Evolutionary conservation across 2,888 invertebrate species (phyloP).

Genomic region (Euproctis similis): DNA sequence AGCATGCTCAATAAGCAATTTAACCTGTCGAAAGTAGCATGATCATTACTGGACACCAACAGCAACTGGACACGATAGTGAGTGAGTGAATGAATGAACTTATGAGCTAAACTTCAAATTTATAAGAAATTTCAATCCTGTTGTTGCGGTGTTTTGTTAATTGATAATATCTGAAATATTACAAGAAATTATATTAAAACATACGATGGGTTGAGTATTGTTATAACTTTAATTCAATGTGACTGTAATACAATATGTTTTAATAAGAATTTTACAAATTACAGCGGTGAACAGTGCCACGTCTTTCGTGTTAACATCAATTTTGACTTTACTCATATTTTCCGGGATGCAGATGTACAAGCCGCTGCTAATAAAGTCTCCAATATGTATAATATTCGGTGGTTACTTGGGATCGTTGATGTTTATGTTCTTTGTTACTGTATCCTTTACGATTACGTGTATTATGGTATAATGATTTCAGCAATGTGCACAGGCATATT

Average conservation of each 20-base stretch:
- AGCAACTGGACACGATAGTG: no score
- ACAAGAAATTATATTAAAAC: not conserved
- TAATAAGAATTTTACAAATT: slow-evolving; percentile 33
- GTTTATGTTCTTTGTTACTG: slow-evolving; percentile 89
- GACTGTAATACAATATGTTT: not conserved
- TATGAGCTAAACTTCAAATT: no score
- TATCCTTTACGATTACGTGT: slow-evolving; percentile 77
- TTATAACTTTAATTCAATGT: not conserved
- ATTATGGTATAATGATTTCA: no score
- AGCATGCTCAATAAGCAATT: no score
- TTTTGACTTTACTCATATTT: slow-evolving; percentile 88
- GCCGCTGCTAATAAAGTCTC: slow-evolving; percentile 85
- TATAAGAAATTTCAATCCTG: no score
- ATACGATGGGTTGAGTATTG: slow-evolving; percentile 24
- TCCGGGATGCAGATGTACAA: slow-evolving; percentile 96
- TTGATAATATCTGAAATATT: slow-evolving; percentile 3
- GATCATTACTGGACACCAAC: no score
- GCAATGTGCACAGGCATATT: no score
- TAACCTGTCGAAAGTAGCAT: no score
- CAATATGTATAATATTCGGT: slow-evolving; percentile 89
- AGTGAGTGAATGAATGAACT: no score
- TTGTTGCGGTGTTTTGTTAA: slow-evolving; percentile 8
- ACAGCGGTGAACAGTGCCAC: slow-evolving; percentile 83
- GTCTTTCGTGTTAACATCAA: slow-evolving; percentile 85
- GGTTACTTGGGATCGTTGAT: slow-evolving; percentile 92